Evolutionary conservation across 2,113 vertebrate genomes (phyloP).

Genomic region (Lampris megalopsis): DNA sequence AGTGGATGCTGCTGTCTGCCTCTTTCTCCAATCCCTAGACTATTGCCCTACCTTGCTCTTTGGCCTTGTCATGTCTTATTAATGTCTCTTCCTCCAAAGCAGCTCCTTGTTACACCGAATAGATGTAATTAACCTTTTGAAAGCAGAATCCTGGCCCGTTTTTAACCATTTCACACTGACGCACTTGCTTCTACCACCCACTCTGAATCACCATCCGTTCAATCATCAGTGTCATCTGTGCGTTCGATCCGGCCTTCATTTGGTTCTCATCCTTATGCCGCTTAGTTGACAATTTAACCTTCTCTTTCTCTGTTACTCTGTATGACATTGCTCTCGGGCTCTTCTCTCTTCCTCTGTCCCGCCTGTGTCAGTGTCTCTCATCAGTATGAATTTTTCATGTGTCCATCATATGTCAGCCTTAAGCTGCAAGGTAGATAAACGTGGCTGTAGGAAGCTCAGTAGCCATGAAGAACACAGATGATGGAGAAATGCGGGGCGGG

Average conservation of each 20-base stretch:
- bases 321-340: slow-evolving; percentile 11
- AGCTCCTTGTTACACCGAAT: slow-evolving; percentile 71
- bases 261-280: slow-evolving; percentile 1
- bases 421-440: slow-evolving; percentile 47
- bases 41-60: slow-evolving; percentile 54
- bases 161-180: slow-evolving; percentile 68
- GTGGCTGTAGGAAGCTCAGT: slow-evolving; percentile 29
- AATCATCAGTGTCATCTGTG: neutral
- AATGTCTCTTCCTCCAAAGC: slow-evolving; percentile 62
- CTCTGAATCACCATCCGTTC: neutral
- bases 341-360: slow-evolving; percentile 1
- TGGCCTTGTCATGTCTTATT: slow-evolving; percentile 77
- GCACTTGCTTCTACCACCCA: neutral
- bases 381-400: slow-evolving; percentile 53
- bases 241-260: neutral
- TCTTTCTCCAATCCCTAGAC: slow-evolving; percentile 51
- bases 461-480: slow-evolving; percentile 28
- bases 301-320: slow-evolving; percentile 17
- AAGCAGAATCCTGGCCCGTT: slow-evolving; percentile 56
- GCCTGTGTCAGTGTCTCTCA: slow-evolving; percentile 32
- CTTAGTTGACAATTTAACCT: slow-evolving; percentile 29
- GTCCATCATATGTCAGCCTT: slow-evolving; percentile 47
- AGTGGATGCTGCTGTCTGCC: slow-evolving; percentile 48
- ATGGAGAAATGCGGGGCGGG: slow-evolving; percentile 31
- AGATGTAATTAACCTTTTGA: slow-evolving; percentile 81